These are phyloP conservation scores for Thunnus thynnus DNA, from an alignment of 2,113 vertebrate species.

Conservation along the genomic window DNA sequence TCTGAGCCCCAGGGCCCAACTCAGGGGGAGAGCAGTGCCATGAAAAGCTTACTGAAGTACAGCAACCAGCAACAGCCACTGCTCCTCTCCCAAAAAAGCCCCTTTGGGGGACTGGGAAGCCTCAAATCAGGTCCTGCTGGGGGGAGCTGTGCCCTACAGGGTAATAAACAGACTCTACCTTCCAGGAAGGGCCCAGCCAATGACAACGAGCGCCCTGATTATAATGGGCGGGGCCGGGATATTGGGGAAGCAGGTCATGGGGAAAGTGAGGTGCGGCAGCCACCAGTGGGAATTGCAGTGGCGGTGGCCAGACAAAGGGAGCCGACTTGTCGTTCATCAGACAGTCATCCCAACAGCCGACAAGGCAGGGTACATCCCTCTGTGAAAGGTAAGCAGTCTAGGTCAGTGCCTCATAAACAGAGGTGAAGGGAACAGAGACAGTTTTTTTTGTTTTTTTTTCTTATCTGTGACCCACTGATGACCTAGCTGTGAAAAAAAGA, in stretches of 20 bases:
- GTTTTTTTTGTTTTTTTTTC: conserved; percentile 45
- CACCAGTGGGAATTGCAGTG: conserved; percentile 95
- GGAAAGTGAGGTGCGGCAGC: conserved; percentile 94
- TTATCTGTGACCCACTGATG: conserved; percentile 36
- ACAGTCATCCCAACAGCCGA: conserved; percentile 80
- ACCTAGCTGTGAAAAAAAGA: conserved; percentile 46
- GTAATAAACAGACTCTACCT: conserved; percentile 82
- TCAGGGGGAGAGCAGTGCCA: conserved; percentile 92
- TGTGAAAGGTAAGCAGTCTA: conserved; percentile 86
- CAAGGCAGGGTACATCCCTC: conserved; percentile 87
- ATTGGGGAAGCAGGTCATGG: conserved; percentile 86
- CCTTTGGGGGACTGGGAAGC: conserved; percentile 89
- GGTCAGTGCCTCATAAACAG: conserved; percentile 36
- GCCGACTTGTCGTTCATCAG: conserved; percentile 85
- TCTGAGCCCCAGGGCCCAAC: conserved; percentile 87
- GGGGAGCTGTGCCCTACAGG: conserved; percentile 92
- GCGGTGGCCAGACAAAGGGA: conserved; percentile 95
- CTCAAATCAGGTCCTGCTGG: conserved; percentile 86
- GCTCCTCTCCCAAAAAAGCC: conserved; percentile 92
- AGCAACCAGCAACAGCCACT: conserved; percentile 95
- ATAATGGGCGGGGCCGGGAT: conserved; percentile 87
- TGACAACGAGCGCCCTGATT: conserved; percentile 91
- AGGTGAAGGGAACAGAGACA: conserved; percentile 1
- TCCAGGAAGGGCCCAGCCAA: conserved; percentile 83
- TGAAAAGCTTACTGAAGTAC: conserved; percentile 96